A percentile compares a stretch with the other conserved stretches of the same genome.
Conservation (phyloP, 1,140 invertebrate species). For the Whitmania pigra region DNA sequence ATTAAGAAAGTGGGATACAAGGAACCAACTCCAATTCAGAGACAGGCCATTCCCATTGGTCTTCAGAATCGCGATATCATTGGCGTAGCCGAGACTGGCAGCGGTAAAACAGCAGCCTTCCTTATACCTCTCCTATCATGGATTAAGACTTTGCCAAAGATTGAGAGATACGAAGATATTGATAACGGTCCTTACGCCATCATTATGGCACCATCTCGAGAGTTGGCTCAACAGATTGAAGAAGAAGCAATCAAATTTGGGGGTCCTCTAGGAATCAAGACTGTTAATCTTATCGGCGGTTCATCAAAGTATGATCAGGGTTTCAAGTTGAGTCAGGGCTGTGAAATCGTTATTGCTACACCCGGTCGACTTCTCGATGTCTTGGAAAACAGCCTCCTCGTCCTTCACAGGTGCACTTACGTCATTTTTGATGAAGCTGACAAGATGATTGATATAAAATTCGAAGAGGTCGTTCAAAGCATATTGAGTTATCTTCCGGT, state of each 20-base stretch:
- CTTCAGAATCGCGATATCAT: too few species aligned
- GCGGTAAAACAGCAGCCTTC: slow-evolving; percentile 95
- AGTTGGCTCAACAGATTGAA: slow-evolving; percentile 13
- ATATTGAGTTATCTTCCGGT: slow-evolving; percentile 98
- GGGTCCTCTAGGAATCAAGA: background rate
- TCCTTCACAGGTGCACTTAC: slow-evolving; percentile 77
- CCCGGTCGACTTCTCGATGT: slow-evolving; percentile 98
- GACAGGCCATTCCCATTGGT: too few species aligned
- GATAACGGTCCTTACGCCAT: slow-evolving; percentile 41
- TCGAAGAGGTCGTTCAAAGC: slow-evolving; percentile 93
- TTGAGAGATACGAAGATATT: slow-evolving; percentile 63
- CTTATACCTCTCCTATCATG: slow-evolving; percentile 91
- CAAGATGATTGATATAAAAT: slow-evolving; percentile 99
- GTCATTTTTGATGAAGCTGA: slow-evolving; percentile 67
- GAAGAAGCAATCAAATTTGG: background rate
- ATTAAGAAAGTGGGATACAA: slow-evolving; percentile 91
- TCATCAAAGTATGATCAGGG: slow-evolving; percentile 95
- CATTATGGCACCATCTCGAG: slow-evolving; percentile 8
- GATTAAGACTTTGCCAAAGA: slow-evolving; percentile 95
- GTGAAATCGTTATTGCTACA: slow-evolving; percentile 97
- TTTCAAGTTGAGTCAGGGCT: slow-evolving; percentile 84
- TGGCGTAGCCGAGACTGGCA: too few species aligned
- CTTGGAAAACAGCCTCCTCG: slow-evolving; percentile 91
- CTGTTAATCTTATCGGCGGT: slow-evolving; percentile 87
- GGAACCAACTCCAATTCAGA: too few species aligned